phyloP scores from a whole-genome alignment of 2,797 vertebrate species.

The Macroramphosus scolopax region DNA sequence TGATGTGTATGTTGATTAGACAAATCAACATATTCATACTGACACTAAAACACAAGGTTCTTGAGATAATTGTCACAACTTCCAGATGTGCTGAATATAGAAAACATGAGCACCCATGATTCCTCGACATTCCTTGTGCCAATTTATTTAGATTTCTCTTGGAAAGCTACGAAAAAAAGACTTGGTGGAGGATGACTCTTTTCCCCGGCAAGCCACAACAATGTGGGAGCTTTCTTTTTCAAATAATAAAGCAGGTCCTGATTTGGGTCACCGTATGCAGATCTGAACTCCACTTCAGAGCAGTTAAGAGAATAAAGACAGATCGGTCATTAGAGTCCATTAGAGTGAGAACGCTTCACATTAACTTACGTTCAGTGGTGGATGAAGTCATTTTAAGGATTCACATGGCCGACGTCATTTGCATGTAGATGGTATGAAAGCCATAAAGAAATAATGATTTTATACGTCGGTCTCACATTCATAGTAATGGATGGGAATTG shows the following conservation, averaged over 20 bases:
- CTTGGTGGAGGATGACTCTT: no score
- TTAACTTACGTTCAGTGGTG: slow-evolving; percentile 25
- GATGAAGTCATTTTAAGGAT: slow-evolving; percentile 39
- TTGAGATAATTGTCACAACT: no score
- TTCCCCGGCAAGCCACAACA: slow-evolving; percentile 9
- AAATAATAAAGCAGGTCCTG: slow-evolving; percentile 23
- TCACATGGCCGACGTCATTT: slow-evolving; percentile 14
- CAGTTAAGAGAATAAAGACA: slow-evolving; percentile 34
- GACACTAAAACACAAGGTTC: no score
- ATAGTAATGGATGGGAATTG: no score
- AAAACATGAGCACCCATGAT: no score
- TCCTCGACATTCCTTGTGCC: no score
- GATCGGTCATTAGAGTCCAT: slow-evolving; percentile 27
- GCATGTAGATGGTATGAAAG: slow-evolving; percentile 15
- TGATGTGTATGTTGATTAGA: no score
- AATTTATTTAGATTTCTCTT: no score
- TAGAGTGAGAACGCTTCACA: slow-evolving; percentile 22
- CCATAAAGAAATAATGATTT: slow-evolving; percentile 30
- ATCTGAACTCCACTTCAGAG: slow-evolving; percentile 32
- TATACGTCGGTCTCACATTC: slow-evolving; percentile 12
- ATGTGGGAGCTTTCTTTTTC: slow-evolving; percentile 18
- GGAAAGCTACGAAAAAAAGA: no score
- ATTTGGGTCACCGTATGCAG: slow-evolving; percentile 17
- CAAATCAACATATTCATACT: no score
- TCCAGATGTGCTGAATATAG: no score